Percentiles rank a stretch among this genome's conserved stretches.
phyloP scores from a whole-genome alignment of 2,888 invertebrate genomes.

The Cremastinae sp. region DNA sequence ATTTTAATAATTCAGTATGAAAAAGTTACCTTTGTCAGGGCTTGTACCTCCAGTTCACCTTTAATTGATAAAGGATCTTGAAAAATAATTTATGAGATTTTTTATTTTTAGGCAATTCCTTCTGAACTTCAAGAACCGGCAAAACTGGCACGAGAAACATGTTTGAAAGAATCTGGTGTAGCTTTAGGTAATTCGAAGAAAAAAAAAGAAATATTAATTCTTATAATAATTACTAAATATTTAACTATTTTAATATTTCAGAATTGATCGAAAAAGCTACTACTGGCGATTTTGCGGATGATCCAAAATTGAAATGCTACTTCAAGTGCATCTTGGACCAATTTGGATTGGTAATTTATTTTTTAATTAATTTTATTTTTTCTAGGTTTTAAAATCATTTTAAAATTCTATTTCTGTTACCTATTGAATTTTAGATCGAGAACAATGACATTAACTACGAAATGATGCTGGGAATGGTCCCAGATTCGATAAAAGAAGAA shows the following conservation, averaged over 20 bases:
- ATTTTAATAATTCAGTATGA: no score
- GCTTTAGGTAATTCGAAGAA: slow-evolving; percentile 57
- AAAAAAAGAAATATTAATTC: neutral
- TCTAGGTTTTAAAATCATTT: neutral
- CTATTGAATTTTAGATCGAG: slow-evolving; percentile 36
- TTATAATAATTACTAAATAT: slow-evolving; percentile 1
- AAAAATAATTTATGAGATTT: slow-evolving; percentile 5
- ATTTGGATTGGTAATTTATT: slow-evolving; percentile 65
- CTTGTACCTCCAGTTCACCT: no score
- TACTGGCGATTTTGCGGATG: slow-evolving; percentile 66
- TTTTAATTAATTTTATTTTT: neutral
- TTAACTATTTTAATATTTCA: slow-evolving; percentile 34
- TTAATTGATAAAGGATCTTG: no score
- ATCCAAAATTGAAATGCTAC: slow-evolving; percentile 68
- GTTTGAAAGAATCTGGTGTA: slow-evolving; percentile 63
- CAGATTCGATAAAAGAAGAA: slow-evolving; percentile 55
- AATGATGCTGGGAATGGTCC: slow-evolving; percentile 59
- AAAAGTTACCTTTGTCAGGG: no score
- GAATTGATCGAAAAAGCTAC: slow-evolving; percentile 63
- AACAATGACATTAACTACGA: slow-evolving; percentile 61
- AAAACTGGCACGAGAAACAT: slow-evolving; percentile 58
- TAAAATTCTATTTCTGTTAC: neutral
- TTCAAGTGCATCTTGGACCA: slow-evolving; percentile 69
- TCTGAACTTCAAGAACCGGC: slow-evolving; percentile 59
- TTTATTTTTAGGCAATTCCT: slow-evolving; percentile 54